Evolutionary conservation across 2,113 vertebrate species (phyloP), one percentile per base, ranked within the genome.

Genomic region (Galemys pyrenaicus): DNA sequence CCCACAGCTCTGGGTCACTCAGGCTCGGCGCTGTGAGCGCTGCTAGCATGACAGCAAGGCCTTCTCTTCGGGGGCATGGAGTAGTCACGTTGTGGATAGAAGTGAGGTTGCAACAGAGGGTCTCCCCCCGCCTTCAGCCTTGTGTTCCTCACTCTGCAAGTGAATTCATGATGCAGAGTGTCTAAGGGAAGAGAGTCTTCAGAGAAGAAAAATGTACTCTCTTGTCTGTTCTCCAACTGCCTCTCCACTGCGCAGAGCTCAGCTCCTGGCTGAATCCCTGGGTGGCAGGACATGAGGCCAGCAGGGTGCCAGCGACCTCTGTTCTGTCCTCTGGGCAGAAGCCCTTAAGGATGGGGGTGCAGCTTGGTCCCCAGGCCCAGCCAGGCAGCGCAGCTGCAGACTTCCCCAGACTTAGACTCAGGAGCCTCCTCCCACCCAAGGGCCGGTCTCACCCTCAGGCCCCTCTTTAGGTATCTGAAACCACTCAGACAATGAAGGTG

Each of bases 401-500:
- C 35, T 54, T 39, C 51, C 71, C 56, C 19, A 35, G 5, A 39
- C 10, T 17, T 8, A 22, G 39, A 49, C 7, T 37, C 20, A 17
- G 15, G 28, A 15, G 32, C n/a, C 22, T 7, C 19, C 1, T 41
- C 24, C 30, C n/a, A 20, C 79, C 73, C n/a, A n/a, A 3, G 17
- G 44, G 51, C 5, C 17, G 39, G 73, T 30, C 22, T 51, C 12
- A 5, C 3, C 7, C 0, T 5, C 35, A 26, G 1, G 0, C 49
- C 46, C 37, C 49, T 58, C 68, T 71, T 1, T 97, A 99, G 99
- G 99, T 99, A 2, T 98, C 97, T 0, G 96, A 97, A 83, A 99
- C 99, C 85, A 98, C 98, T 68, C 97, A 97, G 83, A 98, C 98
- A 96, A 99, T 99, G 99, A 96, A 96, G 91, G 98, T 96, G 3